phyloP scores from a whole-genome alignment of 2,797 vertebrate species.

The Pseudochirops corinnae region DNA sequence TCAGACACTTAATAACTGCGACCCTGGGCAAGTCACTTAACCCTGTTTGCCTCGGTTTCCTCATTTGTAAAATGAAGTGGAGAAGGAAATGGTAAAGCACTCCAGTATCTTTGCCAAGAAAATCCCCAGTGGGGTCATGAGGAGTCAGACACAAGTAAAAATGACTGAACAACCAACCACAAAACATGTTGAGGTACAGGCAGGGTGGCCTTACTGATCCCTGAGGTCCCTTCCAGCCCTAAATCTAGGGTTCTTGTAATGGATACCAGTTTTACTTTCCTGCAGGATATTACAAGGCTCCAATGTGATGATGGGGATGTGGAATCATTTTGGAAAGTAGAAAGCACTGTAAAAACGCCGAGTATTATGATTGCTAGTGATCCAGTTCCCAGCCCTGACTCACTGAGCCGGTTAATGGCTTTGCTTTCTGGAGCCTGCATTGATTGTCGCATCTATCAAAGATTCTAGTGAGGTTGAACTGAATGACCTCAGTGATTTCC shows the following conservation, averaged over 20 bases:
- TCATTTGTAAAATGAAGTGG: background rate
- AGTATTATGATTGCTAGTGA: background rate
- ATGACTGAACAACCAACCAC: background rate
- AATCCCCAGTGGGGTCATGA: background rate
- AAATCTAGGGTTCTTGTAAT: background rate
- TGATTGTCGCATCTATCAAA: background rate
- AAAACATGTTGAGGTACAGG: background rate
- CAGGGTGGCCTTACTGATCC: background rate
- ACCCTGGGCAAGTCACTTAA: background rate
- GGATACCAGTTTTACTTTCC: background rate
- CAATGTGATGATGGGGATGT: background rate
- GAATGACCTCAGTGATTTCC: background rate
- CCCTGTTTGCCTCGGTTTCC: background rate
- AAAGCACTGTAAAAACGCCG: background rate
- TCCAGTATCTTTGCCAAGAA: background rate
- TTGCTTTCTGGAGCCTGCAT: background rate
- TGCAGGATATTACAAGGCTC: background rate
- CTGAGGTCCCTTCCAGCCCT: background rate
- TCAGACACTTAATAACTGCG: background rate
- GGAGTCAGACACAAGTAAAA: background rate
- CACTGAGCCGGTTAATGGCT: background rate
- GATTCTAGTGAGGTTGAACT: background rate
- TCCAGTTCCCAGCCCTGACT: background rate
- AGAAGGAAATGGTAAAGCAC: background rate
- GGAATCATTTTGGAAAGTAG: background rate